phyloP scores from a whole-genome alignment of 1,140 invertebrate genomes.

The Meteorus sp. region DNA sequence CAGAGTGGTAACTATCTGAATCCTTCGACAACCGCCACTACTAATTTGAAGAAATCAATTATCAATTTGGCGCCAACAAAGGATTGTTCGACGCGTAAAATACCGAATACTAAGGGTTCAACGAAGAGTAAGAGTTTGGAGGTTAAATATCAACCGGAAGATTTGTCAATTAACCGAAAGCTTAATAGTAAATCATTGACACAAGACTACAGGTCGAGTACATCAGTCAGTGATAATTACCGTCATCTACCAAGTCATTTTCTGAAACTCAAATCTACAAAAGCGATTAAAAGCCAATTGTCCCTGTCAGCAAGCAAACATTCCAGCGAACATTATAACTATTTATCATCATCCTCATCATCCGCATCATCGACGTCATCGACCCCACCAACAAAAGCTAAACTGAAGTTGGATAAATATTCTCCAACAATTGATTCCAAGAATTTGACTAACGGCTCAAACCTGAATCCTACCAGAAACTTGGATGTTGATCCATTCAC shows the following conservation, averaged over 20 bases:
- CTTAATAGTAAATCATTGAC: not conserved
- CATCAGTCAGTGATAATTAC: not conserved
- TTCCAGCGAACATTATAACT: not conserved
- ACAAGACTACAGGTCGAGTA: not conserved
- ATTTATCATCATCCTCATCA: not conserved
- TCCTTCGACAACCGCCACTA: too few species aligned
- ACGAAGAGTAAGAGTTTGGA: not conserved
- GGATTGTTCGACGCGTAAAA: not conserved
- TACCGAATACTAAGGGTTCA: not conserved
- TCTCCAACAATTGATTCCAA: not conserved
- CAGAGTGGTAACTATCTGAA: too few species aligned
- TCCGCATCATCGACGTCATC: not conserved
- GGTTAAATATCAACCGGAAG: not conserved
- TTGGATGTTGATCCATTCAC: conserved; percentile 16
- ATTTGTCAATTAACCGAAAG: conserved; percentile 2
- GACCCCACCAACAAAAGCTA: not conserved
- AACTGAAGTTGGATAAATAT: not conserved
- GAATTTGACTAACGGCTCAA: not conserved
- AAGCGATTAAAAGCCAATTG: not conserved
- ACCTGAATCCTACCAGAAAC: not conserved
- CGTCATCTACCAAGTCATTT: not conserved
- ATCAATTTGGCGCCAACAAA: not conserved
- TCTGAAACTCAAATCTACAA: not conserved
- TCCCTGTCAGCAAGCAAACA: too few species aligned
- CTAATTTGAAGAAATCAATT: not conserved